A percentile compares a stretch with the other conserved stretches of the same genome.
Conservation (phyloP, 1,140 invertebrate species). For the Holotrichia oblita region DNA sequence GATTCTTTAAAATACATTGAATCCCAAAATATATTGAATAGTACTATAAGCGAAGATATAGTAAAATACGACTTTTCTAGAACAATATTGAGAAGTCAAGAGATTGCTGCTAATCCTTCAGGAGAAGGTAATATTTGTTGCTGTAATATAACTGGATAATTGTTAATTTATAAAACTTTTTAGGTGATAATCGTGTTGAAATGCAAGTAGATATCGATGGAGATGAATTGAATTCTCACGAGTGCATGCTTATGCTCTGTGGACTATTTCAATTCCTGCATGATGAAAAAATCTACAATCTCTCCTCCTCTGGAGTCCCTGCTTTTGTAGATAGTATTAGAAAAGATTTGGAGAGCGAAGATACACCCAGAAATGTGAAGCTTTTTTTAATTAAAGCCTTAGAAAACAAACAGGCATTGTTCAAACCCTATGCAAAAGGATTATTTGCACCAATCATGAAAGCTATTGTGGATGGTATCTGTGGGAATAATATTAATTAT, state of each 20-base stretch:
- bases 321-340: conserved; percentile 65
- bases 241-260: conserved; percentile 71
- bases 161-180: background rate
- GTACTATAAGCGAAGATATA: conserved; percentile 64
- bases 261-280: conserved; percentile 63
- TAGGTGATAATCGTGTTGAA: conserved; percentile 38
- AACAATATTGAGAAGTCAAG: conserved; percentile 47
- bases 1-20: conserved; percentile 52
- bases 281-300: conserved; percentile 54
- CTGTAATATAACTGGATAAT: background rate
- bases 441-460: conserved; percentile 66
- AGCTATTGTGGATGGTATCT: conserved; percentile 61
- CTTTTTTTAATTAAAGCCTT: conserved; percentile 71
- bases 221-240: conserved; percentile 73
- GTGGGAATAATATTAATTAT: conserved; percentile 54
- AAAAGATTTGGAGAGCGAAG: conserved; percentile 60
- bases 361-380: conserved; percentile 65
- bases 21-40: conserved; percentile 59
- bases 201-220: conserved; percentile 65
- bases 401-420: conserved; percentile 67
- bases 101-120: background rate
- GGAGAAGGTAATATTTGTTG: background rate
- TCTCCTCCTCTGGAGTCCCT: conserved; percentile 59
- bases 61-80: conserved; percentile 65
- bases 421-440: conserved; percentile 67